Evolutionary conservation across 2,888 invertebrate species (phyloP).

Genomic region (Nasonia oneida): DNA sequence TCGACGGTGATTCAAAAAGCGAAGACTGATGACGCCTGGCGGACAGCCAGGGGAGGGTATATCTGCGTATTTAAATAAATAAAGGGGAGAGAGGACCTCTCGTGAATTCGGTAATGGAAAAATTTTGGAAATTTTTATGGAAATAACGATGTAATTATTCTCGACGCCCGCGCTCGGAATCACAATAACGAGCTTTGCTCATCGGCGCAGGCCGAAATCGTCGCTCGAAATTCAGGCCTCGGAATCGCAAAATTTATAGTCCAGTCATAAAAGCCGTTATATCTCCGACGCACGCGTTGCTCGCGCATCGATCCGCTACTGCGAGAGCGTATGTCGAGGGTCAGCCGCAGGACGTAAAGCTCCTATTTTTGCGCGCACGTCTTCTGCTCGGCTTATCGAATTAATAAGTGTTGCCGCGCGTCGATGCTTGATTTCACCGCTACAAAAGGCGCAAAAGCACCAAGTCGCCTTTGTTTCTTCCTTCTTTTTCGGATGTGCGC

Average conservation of each 20-base stretch:
- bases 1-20: slow-evolving; percentile 3
- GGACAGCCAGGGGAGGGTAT: not conserved
- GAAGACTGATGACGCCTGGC: slow-evolving; percentile 19
- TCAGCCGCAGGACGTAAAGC: slow-evolving; percentile 31
- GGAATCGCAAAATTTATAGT: slow-evolving; percentile 58
- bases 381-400: slow-evolving; percentile 58
- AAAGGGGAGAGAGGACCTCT: not conserved
- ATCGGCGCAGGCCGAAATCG: slow-evolving; percentile 40
- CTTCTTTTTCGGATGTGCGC: not conserved
- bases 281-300: slow-evolving; percentile 36
- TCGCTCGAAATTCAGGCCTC: slow-evolving; percentile 51
- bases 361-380: slow-evolving; percentile 48
- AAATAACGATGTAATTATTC: not conserved
- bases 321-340: slow-evolving; percentile 54
- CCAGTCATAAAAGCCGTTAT: slow-evolving; percentile 33
- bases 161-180: not conserved
- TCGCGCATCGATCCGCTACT: slow-evolving; percentile 37
- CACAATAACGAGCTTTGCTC: slow-evolving; percentile 36
- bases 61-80: not conserved
- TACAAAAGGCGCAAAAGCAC: not conserved
- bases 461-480: not conserved
- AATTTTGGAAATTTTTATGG: not conserved
- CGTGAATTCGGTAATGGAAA: not conserved
- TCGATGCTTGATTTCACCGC: slow-evolving; percentile 7
- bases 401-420: slow-evolving; percentile 41